Conservation (phyloP, 2,113 vertebrate species). For the Struthidea cinerea region DNA sequence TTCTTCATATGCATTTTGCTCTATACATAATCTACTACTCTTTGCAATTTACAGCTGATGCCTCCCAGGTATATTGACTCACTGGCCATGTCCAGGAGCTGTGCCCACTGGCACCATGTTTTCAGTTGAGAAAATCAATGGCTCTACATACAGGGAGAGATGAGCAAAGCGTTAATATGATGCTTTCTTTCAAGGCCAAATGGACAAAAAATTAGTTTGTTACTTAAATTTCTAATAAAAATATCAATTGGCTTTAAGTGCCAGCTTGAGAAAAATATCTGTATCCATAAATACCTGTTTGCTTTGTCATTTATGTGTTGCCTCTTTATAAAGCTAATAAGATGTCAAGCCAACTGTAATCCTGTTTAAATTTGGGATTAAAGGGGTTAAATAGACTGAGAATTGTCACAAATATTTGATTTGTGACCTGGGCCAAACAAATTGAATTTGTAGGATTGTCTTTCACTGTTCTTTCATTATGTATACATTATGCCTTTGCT, state of each 20-base stretch:
- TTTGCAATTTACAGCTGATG: neutral
- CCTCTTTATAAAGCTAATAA: neutral
- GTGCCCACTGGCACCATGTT: neutral
- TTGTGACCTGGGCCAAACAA: neutral
- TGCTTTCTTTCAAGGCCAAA: neutral
- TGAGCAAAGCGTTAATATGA: neutral
- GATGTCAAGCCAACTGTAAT: neutral
- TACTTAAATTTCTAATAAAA: neutral
- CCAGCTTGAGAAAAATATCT: neutral
- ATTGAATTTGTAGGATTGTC: neutral
- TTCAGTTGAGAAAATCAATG: neutral
- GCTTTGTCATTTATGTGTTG: neutral
- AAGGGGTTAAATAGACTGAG: neutral
- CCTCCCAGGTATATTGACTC: neutral
- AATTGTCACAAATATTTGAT: neutral
- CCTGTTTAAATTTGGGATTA: neutral
- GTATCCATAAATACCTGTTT: neutral
- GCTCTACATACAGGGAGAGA: neutral
- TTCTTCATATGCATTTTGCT: neutral
- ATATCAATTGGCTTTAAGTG: neutral
- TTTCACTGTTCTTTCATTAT: neutral
- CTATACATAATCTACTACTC: neutral
- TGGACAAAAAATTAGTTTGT: neutral
- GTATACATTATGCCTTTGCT: neutral
- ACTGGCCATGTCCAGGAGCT: neutral